Base-by-base conservation (phyloP, 2,797 vertebrate genomes). In the Argentina silus region DNA sequence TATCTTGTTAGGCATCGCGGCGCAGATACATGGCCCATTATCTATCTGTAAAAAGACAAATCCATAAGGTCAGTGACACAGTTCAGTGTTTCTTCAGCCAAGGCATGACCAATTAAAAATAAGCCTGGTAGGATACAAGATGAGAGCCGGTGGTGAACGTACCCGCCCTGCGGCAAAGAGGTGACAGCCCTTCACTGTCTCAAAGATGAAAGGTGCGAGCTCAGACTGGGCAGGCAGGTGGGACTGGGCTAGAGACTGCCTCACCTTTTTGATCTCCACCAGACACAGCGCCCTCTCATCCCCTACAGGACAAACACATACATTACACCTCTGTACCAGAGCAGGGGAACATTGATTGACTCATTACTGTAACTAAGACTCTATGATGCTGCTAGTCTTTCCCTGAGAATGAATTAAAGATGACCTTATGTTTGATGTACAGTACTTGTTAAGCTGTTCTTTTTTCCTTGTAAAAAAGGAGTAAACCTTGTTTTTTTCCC, bases 171-270 rank as follows among this genome's bases (percentile, higher is more conserved):
- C 95, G 70, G 96, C 95, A 77, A 99, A 99, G 81, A 99, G 92
- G 78, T 99, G 98, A 85, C 98, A 99, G 78, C 98, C 98, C 91
- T 98, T 99, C 84, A 99, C 96, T 0, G 96, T 96, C 90, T 99
- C 98, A 56, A 99, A 98, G 84, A 98, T 83, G 73, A 93, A 96
- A 44, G 97, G 96, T 3, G 94, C 92, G 80, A 99, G 85, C 71
- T 99, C 98, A 0, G 97, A 95, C 89, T 98, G 96, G 72, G 94
- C 95, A 4, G 98, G 97, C 76, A 99, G 95, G 87, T 99, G 98
- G 23, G 97, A 95, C 91, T 99, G 98, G 1, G 97, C 95, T 73
- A 99, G 86, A 55, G 96, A 97, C 88, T 98, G 98, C 81, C 99
- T 99, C 68, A 99, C 97, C 72, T 97, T 95, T 92, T 99, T 99